Evolutionary conservation across 2,888 invertebrate species (phyloP).

Genomic region (Xestobium rufovillosum): DNA sequence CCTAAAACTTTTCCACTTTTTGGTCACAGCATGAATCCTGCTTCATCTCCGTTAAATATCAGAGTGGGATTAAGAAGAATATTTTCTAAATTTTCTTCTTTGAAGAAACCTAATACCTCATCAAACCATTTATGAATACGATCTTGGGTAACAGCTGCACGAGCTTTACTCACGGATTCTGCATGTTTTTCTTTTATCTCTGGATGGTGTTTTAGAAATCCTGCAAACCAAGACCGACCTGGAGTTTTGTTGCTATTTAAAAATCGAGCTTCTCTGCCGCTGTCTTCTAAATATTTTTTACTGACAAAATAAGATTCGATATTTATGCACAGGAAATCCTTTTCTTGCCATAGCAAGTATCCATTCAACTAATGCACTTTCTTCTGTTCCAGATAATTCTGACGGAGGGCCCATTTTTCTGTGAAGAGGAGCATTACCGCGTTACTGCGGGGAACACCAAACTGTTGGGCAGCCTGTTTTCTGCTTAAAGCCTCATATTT

Average conservation of each 20-base stretch:
- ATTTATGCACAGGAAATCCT: no score
- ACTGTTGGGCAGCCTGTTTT: conserved; percentile 7
- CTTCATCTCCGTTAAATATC: conserved; percentile 7
- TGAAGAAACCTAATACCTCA: background rate
- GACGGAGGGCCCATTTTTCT: no score
- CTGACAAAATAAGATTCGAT: no score
- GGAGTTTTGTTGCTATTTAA: conserved; percentile 2
- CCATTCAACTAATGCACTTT: no score
- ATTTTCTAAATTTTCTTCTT: conserved; percentile 1
- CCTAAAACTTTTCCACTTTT: no score
- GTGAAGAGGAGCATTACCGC: no score
- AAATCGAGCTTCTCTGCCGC: conserved; percentile 2
- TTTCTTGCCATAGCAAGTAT: no score
- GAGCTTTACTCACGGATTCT: conserved; percentile 4
- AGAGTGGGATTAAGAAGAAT: conserved; percentile 4
- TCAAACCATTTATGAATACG: conserved; percentile 2
- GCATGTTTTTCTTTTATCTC: conserved; percentile 2
- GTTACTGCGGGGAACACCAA: conserved; percentile 7
- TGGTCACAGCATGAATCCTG: conserved; percentile 2
- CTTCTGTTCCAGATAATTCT: no score
- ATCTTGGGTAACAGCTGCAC: conserved; percentile 3
- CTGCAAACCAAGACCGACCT: conserved; percentile 5
- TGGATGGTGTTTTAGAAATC: conserved; percentile 2
- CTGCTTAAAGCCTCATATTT: conserved; percentile 5
- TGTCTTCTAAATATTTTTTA: no score